Percentiles rank a stretch among this genome's conserved stretches.
Conservation (phyloP, 2,113 vertebrate species). For the Limnothrissa miodon region DNA sequence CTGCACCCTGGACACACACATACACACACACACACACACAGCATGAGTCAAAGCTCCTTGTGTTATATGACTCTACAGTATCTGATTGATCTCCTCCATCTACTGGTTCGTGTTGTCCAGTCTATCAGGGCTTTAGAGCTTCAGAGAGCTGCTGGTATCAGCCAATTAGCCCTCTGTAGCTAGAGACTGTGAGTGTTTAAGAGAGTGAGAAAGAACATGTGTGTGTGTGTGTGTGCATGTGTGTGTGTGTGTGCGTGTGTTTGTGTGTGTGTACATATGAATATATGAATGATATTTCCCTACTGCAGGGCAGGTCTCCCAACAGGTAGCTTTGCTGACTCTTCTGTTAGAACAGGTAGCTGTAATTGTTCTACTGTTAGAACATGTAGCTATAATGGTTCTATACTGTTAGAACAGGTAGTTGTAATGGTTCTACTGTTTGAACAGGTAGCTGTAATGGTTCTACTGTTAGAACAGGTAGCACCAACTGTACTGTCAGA, state of each 20-base stretch:
- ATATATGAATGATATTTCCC: not conserved
- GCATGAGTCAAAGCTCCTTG: slow-evolving; percentile 15
- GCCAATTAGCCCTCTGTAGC: not conserved
- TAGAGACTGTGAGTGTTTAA: not conserved
- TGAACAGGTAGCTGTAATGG: no score
- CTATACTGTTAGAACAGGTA: no score
- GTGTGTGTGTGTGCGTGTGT: not conserved
- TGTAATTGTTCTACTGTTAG: no score
- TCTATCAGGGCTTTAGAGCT: not conserved
- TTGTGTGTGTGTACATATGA: not conserved
- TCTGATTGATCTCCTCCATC: slow-evolving; percentile 6
- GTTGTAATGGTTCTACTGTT: no score
- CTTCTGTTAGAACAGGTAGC: no score
- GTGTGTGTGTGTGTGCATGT: slow-evolving; percentile 1
- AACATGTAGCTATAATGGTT: no score
- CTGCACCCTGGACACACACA: slow-evolving; percentile 38
- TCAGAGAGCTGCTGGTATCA: not conserved
- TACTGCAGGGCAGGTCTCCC: not conserved
- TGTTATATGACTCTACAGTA: slow-evolving; percentile 20
- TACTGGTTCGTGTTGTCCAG: not conserved
- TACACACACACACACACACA: slow-evolving; percentile 22
- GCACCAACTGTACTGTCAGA: no score
- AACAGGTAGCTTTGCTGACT: slow-evolving; percentile 2
- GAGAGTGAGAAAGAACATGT: not conserved
- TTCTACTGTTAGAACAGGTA: no score